Percentiles rank a stretch among this genome's conserved stretches.
Evolutionary conservation across 37 sponge, comb jelly and placozoan genomes (phyloP).

Genomic region (Cladorhizidae sp.): DNA sequence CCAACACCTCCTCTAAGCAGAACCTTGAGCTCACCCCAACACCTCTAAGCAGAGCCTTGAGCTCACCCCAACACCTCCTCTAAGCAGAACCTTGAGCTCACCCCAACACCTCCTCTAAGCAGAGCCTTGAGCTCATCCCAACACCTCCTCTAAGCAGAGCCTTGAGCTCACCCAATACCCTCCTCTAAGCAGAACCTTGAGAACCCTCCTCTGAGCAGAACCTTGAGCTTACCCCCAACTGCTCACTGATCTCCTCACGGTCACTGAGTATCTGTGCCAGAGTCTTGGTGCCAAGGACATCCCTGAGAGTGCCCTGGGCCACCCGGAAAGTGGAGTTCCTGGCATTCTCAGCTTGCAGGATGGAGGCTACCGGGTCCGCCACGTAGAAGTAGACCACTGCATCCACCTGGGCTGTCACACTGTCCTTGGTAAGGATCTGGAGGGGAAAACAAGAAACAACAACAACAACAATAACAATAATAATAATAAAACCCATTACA

Average conservation of each 20-base stretch:
- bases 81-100: constrained; percentile 5
- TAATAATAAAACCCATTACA: background rate
- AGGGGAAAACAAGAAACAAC: no score
- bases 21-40: no score
- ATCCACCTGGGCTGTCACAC: constrained; percentile 89
- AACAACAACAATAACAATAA: background rate
- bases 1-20: no score
- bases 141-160: no score
- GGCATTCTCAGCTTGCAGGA: constrained; percentile 82
- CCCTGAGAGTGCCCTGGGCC: constrained; percentile 94
- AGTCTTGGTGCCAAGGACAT: constrained; percentile 88
- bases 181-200: no score
- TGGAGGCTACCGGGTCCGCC: constrained; percentile 62
- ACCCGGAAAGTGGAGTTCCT: constrained; percentile 69
- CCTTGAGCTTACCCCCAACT: constrained; percentile 64
- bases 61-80: background rate
- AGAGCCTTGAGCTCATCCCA: no score
- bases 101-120: background rate
- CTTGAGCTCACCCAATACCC: no score
- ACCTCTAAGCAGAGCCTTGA: no score
- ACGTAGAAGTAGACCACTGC: constrained; percentile 95
- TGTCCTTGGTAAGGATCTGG: constrained; percentile 91
- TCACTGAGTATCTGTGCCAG: constrained; percentile 87
- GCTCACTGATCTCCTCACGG: constrained; percentile 78
- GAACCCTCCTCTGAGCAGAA: constrained; percentile 2